A percentile compares a stretch with the other conserved stretches of the same genome.
phyloP scores from a whole-genome alignment of 2,797 vertebrate species.

The Euphonia xanthogaster region DNA sequence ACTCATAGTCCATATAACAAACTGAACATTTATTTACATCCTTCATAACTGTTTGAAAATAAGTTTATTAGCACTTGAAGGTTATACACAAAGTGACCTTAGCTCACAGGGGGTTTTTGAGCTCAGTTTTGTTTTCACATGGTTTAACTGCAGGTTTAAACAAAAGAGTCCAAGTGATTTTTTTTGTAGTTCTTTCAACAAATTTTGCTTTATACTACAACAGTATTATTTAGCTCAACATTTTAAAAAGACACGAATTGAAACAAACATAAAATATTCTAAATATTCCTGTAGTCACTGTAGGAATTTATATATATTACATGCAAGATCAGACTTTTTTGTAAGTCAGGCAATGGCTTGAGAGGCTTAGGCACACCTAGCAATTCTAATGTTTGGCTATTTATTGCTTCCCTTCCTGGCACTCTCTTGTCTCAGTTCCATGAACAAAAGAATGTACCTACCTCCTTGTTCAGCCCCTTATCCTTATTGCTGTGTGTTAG shows the following conservation, averaged over 20 bases:
- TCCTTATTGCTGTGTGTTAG: not conserved
- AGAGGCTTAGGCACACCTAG: not conserved
- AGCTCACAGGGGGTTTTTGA: not conserved
- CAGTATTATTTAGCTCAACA: not conserved
- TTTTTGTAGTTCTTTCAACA: not conserved
- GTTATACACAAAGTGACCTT: not conserved
- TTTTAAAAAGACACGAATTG: not conserved
- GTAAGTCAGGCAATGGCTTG: rapidly evolving
- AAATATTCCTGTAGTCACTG: not conserved
- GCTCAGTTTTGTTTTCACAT: not conserved
- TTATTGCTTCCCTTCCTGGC: not conserved
- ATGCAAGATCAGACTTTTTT: not conserved
- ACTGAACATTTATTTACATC: not conserved
- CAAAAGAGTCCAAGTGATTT: not conserved
- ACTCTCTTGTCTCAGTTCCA: not conserved
- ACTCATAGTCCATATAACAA: not conserved
- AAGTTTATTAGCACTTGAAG: not conserved
- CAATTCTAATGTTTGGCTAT: not conserved
- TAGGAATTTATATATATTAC: not conserved
- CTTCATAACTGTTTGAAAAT: not conserved
- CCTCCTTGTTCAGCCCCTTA: not conserved
- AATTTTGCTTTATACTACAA: not conserved
- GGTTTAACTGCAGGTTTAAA: not conserved
- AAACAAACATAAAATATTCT: not conserved
- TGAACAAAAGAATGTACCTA: not conserved